Conservation (phyloP, 1,140 invertebrate genomes). For the Ooceraea biroi region DNA sequence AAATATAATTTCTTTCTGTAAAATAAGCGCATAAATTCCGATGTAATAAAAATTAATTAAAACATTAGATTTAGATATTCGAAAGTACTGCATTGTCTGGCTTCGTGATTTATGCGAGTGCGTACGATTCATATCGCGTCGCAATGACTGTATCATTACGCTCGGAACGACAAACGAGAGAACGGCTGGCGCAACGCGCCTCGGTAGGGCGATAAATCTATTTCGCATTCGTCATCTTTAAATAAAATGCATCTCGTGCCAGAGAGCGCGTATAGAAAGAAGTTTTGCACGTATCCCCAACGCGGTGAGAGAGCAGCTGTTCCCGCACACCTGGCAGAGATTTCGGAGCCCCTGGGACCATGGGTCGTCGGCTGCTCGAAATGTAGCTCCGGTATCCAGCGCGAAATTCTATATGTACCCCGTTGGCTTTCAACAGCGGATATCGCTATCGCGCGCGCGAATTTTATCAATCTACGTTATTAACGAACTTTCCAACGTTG, state of each 20-base stretch:
- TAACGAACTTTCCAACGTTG: neutral
- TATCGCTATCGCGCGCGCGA: neutral
- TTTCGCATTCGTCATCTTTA: constrained; percentile 61
- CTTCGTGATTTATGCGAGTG: neutral
- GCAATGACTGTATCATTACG: constrained; percentile 5
- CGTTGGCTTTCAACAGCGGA: neutral
- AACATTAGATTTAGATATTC: neutral
- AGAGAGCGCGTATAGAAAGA: constrained; percentile 51
- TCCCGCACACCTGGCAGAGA: constrained; percentile 59
- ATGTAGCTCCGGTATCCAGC: constrained; percentile 6
- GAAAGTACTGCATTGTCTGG: neutral
- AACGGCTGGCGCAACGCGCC: constrained; percentile 20
- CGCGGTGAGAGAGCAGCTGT: constrained; percentile 58
- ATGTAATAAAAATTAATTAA: no score
- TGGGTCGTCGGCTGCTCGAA: constrained; percentile 10
- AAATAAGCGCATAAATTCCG: no score
- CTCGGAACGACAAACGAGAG: neutral
- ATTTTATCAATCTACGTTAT: neutral
- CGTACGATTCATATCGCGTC: neutral
- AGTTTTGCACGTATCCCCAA: constrained; percentile 50
- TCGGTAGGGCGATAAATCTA: constrained; percentile 53
- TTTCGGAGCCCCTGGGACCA: constrained; percentile 47
- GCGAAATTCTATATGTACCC: constrained; percentile 11
- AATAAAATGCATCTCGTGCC: constrained; percentile 59
- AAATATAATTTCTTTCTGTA: no score